phyloP scores from a whole-genome alignment of 2,797 vertebrate genomes.

The Danio albolineatus region DNA sequence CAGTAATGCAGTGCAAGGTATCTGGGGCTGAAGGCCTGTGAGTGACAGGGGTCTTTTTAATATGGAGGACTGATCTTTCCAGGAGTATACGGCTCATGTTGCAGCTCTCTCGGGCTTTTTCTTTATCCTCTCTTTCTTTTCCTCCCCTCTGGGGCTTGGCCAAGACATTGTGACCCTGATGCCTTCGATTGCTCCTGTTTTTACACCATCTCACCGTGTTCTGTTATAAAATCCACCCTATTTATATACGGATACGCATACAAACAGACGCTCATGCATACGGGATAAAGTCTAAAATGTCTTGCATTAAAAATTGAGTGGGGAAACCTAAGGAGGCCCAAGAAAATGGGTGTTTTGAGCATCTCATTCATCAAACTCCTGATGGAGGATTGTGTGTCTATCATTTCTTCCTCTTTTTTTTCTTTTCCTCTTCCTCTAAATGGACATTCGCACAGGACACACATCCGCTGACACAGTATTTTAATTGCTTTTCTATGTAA shows the following conservation, averaged over 20 bases:
- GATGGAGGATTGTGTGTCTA: slow-evolving; percentile 68
- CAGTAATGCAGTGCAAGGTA: slow-evolving; percentile 60
- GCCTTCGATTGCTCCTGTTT: slow-evolving; percentile 45
- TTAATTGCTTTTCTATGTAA: slow-evolving; percentile 15
- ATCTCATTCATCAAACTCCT: slow-evolving; percentile 78
- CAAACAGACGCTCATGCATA: slow-evolving; percentile 32
- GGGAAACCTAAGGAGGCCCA: slow-evolving; percentile 64
- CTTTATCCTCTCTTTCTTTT: slow-evolving; percentile 35
- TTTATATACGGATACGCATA: slow-evolving; percentile 29
- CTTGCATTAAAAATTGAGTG: slow-evolving; percentile 62
- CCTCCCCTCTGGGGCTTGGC: slow-evolving; percentile 38
- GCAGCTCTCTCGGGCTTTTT: slow-evolving; percentile 27
- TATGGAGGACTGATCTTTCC: slow-evolving; percentile 53
- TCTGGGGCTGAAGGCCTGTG: slow-evolving; percentile 54
- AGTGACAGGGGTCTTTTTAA: slow-evolving; percentile 60
- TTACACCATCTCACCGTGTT: slow-evolving; percentile 32
- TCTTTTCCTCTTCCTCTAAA: slow-evolving; percentile 26
- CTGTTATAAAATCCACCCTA: slow-evolving; percentile 49
- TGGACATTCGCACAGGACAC: not conserved
- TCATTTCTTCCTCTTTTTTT: slow-evolving; percentile 60
- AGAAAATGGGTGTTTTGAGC: slow-evolving; percentile 74
- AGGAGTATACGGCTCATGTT: slow-evolving; percentile 39
- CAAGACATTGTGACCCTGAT: slow-evolving; percentile 46
- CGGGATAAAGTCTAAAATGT: slow-evolving; percentile 48
- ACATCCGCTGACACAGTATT: not conserved